Base-by-base conservation (phyloP, 1,140 invertebrate species). In the Chionoecetes opilio region DNA sequence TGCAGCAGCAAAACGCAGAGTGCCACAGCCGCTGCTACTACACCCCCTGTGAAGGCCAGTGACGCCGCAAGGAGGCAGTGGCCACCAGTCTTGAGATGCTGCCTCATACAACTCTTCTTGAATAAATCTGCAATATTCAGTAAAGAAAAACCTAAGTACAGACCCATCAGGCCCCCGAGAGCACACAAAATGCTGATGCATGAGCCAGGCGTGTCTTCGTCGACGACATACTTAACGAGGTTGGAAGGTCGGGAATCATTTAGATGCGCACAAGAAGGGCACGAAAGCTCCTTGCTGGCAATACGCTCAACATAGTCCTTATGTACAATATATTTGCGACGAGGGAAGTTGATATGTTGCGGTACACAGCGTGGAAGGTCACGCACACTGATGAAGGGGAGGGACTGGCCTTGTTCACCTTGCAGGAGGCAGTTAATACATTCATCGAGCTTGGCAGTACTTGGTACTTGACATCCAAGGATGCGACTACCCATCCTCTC, bases 101-200 rank as follows among this genome's bases (percentile, higher is more conserved):
- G 63, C 63, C n/a, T 75, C 63, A 0, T n/a, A 6, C 5, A n/a
- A 75, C 2, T 75, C 1, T n/a, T 75, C 63, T 75, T 26, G 0
- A 75, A 75, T 8, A 75, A 8, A 21, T 34, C n/a, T 35, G 29
- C 14, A 86, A 41, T 41, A 26, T 93, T 32, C 37, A 93, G 6
- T n/a, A 93, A n/a, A 26, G 92, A 93, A n/a, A 93, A 31, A 17
- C 92, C 82, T 31, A 85, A 29, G 46, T 93, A 93, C 8, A 93
- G 82, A 32, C 92, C 92, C 21, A 93, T 8, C 26, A 93, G 26
- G 11, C 82, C 92, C 82, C 92, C 82, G 0, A 93, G 46, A 34
- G 82, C 35, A 32, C 37, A 82, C 31, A 93, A 17, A 21, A 86
- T 14, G 11, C 46, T 93, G 53, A 41, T 84, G 21, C 6, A 6